These are phyloP conservation scores for Macrotus californicus DNA, from an alignment of 2,113 vertebrate species.

Conservation along the genomic window DNA sequence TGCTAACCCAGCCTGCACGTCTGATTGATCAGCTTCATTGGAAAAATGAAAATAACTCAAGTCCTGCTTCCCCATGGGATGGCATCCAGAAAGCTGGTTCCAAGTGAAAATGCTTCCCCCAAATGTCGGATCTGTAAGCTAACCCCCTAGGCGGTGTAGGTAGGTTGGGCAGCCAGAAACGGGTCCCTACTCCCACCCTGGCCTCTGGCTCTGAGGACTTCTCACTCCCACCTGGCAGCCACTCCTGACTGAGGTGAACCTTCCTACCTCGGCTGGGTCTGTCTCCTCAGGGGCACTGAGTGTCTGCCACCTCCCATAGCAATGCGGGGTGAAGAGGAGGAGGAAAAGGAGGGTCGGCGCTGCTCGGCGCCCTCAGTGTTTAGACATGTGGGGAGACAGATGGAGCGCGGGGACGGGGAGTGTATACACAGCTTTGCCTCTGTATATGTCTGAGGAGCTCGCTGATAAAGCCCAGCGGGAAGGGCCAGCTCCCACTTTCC, in stretches of 20 bases:
- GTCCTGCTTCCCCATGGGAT: background rate
- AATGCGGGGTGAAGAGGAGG: background rate
- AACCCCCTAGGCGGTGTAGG: background rate
- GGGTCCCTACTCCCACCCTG: background rate
- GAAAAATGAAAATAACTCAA: background rate
- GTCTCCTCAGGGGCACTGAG: slow-evolving; percentile 18
- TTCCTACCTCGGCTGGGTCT: background rate
- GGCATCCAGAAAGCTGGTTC: background rate
- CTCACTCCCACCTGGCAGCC: background rate
- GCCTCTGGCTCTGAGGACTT: background rate
- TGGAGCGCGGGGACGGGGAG: slow-evolving; percentile 73
- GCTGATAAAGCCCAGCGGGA: slow-evolving; percentile 77
- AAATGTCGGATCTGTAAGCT: background rate
- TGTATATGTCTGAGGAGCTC: slow-evolving; percentile 78
- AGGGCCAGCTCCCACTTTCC: slow-evolving; percentile 54
- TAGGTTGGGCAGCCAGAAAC: background rate
- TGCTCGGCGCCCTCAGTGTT: slow-evolving; percentile 80
- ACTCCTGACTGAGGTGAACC: background rate
- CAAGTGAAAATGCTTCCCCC: slow-evolving; percentile 11
- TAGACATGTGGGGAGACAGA: slow-evolving; percentile 81
- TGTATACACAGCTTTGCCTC: slow-evolving; percentile 78
- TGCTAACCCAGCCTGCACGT: background rate
- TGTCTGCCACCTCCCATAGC: background rate
- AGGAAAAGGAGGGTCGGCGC: slow-evolving; percentile 67
- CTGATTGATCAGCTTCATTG: background rate